phyloP scores from a whole-genome alignment of 2,113 vertebrate species.

The Austrofundulus limnaeus region DNA sequence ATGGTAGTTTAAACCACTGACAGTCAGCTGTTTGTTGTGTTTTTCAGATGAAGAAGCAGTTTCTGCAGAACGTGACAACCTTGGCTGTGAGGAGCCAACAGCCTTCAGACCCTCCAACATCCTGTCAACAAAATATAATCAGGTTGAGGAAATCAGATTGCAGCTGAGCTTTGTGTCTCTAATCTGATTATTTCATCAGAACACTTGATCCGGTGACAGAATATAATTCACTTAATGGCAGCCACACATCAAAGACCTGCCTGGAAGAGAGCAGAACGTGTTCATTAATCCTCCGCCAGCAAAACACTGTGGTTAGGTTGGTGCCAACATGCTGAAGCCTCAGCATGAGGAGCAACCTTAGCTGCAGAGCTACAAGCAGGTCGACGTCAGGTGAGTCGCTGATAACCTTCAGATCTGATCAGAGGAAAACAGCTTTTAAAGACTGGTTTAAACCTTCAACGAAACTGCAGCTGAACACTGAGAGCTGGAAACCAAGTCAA shows the following conservation, averaged over 20 bases:
- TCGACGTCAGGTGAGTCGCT: neutral
- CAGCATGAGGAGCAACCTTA: neutral
- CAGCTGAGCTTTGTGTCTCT: constrained; percentile 74
- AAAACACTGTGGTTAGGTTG: constrained; percentile 52
- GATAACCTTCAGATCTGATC: too few species aligned
- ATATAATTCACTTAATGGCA: constrained; percentile 79
- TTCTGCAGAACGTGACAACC: constrained; percentile 53
- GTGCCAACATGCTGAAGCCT: constrained; percentile 31
- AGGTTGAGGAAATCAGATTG: constrained; percentile 76
- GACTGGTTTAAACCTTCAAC: too few species aligned
- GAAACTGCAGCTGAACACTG: too few species aligned
- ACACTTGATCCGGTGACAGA: constrained; percentile 65
- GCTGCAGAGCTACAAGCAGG: constrained; percentile 39
- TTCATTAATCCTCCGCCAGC: constrained; percentile 65
- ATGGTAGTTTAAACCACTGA: neutral
- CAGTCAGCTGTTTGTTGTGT: neutral
- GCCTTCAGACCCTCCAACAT: constrained; percentile 50
- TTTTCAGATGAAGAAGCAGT: constrained; percentile 16
- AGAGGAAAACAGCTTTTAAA: too few species aligned
- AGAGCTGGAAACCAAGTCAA: too few species aligned
- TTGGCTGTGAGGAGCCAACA: constrained; percentile 48
- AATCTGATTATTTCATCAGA: constrained; percentile 78
- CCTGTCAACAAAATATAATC: constrained; percentile 73
- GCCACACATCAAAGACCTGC: constrained; percentile 47
- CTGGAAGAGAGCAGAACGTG: constrained; percentile 64